phyloP scores from a whole-genome alignment of 2,888 invertebrate species.

The Parapristionchus giblindavisi region DNA sequence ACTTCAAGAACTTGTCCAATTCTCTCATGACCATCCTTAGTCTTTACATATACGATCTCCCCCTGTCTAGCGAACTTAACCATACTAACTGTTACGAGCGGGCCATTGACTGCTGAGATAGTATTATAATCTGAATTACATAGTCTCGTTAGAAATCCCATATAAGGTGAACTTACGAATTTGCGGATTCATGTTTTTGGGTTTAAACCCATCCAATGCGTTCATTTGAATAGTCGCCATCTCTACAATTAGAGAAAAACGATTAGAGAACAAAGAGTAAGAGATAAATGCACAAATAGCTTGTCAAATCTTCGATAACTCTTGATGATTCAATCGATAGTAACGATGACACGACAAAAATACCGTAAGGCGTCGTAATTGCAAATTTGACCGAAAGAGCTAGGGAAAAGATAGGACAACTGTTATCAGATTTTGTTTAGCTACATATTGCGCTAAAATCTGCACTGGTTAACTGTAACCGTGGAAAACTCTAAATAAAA shows the following conservation, averaged over 20 bases:
- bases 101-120: slow-evolving; percentile 98
- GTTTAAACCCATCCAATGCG: slow-evolving; percentile 1
- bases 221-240: slow-evolving; percentile 3
- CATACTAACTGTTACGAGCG: slow-evolving; percentile 95
- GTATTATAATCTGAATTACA: slow-evolving; percentile 97
- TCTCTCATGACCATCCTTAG: slow-evolving; percentile 91
- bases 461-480: too few relatives aligned
- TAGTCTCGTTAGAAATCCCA: not conserved
- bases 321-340: too few relatives aligned
- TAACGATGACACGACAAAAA: too few relatives aligned
- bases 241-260: not conserved
- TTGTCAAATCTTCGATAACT: too few relatives aligned
- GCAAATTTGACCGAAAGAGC: too few relatives aligned
- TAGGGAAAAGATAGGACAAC: too few relatives aligned
- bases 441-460: too few relatives aligned
- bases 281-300: too few relatives aligned
- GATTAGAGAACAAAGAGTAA: too few relatives aligned
- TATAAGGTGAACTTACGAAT: slow-evolving; percentile 32
- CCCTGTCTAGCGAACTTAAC: slow-evolving; percentile 99
- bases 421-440: too few relatives aligned
- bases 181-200: slow-evolving; percentile 9
- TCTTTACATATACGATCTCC: slow-evolving; percentile 92
- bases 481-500: too few relatives aligned
- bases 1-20: slow-evolving; percentile 96
- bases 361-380: too few relatives aligned